These are phyloP conservation scores for Omphaloscelis lunosa DNA, from an alignment of 2,888 invertebrate genomes.

Conservation along the genomic window DNA sequence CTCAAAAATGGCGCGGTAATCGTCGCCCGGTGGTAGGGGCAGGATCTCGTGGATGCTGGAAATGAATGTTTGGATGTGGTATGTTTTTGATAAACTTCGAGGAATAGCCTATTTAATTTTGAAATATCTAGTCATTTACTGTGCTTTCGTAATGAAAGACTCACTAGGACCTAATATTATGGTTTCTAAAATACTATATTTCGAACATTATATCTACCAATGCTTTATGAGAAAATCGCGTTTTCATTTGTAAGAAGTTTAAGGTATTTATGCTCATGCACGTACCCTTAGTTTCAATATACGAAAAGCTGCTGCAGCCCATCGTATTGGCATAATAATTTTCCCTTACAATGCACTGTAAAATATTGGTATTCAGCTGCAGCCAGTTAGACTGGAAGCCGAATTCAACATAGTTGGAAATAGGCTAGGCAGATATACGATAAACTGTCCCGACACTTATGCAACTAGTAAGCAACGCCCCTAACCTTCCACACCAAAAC, in stretches of 20 bases:
- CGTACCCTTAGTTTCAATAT: neutral
- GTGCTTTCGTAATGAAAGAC: neutral
- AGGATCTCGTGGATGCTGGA: neutral
- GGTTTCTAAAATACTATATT: neutral
- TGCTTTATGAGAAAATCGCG: too few species aligned
- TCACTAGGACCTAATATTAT: too few species aligned
- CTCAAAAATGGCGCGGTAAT: slow-evolving; percentile 80
- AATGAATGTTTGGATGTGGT: slow-evolving; percentile 58
- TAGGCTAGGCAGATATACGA: too few species aligned
- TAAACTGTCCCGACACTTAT: too few species aligned
- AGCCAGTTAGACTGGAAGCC: too few species aligned
- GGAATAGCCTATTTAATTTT: too few species aligned
- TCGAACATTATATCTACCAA: neutral
- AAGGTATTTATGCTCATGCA: neutral
- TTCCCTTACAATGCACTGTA: too few species aligned
- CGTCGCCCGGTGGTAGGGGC: slow-evolving; percentile 67
- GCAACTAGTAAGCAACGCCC: neutral
- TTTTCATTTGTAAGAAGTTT: too few species aligned
- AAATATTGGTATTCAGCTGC: too few species aligned
- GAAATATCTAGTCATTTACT: neutral
- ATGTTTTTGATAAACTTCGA: neutral
- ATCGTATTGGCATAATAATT: too few species aligned
- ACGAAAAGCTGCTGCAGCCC: neutral
- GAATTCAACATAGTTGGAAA: too few species aligned
- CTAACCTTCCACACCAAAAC: neutral